Evolutionary conservation across 2,113 vertebrate genomes (phyloP).

Genomic region (Centrocercus urophasianus): DNA sequence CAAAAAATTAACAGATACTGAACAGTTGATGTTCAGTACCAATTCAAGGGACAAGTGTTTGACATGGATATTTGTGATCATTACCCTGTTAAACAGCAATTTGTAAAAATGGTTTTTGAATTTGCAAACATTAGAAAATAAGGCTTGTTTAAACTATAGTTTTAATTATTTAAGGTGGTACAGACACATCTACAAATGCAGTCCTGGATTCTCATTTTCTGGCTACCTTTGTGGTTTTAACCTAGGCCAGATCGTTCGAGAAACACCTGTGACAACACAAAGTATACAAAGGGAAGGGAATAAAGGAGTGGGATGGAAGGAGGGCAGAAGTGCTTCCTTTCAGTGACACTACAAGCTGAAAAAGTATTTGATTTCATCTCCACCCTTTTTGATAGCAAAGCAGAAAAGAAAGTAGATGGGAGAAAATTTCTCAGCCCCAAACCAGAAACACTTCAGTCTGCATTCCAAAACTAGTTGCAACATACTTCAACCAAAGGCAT

Average conservation of each 20-base stretch:
- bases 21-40: not conserved
- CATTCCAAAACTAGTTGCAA: not conserved
- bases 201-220: not conserved
- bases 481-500: not conserved
- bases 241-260: not conserved
- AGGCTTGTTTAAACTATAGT: conserved; percentile 11
- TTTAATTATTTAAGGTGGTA: not conserved
- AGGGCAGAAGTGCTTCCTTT: not conserved
- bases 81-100: not conserved
- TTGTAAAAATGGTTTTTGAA: not conserved
- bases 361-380: not conserved
- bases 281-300: not conserved
- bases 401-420: not conserved
- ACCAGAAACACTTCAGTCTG: not conserved
- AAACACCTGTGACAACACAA: not conserved
- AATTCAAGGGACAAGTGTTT: not conserved
- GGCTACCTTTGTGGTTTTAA: not conserved
- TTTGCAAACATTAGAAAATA: conserved; percentile 41
- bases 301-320: not conserved
- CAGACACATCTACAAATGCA: conserved; percentile 13
- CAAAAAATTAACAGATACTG: not conserved
- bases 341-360: not conserved
- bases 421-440: not conserved
- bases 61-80: not conserved
- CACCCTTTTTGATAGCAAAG: not conserved